phyloP scores from a whole-genome alignment of 30 jellyfish, hydroid and myxozoan genomes.

The Hydractinia symbiolongicarpus region DNA sequence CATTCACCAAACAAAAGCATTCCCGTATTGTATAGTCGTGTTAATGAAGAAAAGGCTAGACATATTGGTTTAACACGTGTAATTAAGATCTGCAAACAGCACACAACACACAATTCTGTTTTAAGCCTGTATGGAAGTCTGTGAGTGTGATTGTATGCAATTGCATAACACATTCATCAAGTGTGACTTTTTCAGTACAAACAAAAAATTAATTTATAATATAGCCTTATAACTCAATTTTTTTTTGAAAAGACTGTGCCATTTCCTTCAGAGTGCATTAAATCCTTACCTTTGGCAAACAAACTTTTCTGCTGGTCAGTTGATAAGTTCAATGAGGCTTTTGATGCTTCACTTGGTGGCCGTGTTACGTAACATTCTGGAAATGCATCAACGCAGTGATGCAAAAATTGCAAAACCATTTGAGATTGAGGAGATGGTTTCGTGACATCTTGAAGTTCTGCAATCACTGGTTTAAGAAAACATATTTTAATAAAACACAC shows the following conservation, averaged over 20 bases:
- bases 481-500: not conserved
- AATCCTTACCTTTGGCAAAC: slow-evolving; percentile 20
- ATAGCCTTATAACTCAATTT: not conserved
- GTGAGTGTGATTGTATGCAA: no score
- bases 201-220: no score
- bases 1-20: no score
- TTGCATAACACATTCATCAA: no score
- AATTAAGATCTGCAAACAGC: no score
- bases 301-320: no score
- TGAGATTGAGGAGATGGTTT: slow-evolving; percentile 60
- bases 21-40: no score
- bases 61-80: no score
- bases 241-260: not conserved
- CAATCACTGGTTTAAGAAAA: slow-evolving; percentile 29
- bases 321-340: not conserved
- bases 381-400: slow-evolving; percentile 76
- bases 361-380: slow-evolving; percentile 65
- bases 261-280: not conserved
- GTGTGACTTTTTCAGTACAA: no score
- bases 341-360: slow-evolving; percentile 15
- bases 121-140: no score
- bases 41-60: no score
- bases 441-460: slow-evolving; percentile 42
- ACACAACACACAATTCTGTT: no score
- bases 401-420: slow-evolving; percentile 68